Conservation (phyloP, 2,113 vertebrate species). For the Corapipo altera region DNA sequence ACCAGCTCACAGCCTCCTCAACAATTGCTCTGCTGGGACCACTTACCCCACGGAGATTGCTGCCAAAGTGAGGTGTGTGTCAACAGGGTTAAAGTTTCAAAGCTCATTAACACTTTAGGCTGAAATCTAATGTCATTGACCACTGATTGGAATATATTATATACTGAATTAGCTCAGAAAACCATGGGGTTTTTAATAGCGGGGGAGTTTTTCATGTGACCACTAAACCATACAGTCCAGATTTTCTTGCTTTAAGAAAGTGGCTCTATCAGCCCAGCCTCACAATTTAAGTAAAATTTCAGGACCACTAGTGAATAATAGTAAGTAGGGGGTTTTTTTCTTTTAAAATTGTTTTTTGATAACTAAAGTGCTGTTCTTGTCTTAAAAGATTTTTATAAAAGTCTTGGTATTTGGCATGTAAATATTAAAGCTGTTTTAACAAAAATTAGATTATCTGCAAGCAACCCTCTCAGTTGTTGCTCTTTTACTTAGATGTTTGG, state of each 20-base stretch:
- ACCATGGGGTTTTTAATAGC: fast-evolving
- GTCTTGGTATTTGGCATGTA: not conserved
- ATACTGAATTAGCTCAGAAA: not conserved
- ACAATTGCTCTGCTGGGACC: not conserved
- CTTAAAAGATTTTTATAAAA: not conserved
- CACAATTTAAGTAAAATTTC: not conserved
- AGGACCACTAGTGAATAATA: not conserved
- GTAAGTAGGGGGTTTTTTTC: fast-evolving
- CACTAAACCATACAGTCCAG: fast-evolving
- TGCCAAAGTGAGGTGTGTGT: not conserved
- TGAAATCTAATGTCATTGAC: not conserved
- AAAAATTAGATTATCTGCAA: not conserved
- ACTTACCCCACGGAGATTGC: not conserved
- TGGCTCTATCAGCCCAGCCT: not conserved
- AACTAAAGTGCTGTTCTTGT: not conserved
- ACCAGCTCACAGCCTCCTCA: not conserved
- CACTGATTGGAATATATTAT: not conserved
- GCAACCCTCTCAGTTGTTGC: not conserved
- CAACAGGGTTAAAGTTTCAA: not conserved
- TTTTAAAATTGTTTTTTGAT: not conserved
- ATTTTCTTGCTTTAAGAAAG: not conserved
- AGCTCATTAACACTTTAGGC: not conserved
- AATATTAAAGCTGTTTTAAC: not conserved
- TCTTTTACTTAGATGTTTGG: not conserved
- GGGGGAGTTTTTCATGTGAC: not conserved